These are phyloP conservation scores for Chymomyza procnemis DNA, from an alignment of 2,888 invertebrate species.

Conservation along the genomic window DNA sequence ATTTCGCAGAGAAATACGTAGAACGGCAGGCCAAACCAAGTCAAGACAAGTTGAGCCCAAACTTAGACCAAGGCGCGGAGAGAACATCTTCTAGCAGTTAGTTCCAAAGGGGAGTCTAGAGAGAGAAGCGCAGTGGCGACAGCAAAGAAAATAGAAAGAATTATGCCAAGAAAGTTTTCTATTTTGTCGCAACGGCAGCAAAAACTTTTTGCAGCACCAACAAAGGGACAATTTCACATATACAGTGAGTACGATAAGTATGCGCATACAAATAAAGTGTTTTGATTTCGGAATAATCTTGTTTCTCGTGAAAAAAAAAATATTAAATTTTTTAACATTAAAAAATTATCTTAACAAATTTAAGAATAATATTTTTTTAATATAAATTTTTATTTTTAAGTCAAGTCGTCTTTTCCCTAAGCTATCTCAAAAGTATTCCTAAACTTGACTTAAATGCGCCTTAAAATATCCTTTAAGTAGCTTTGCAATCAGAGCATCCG, in stretches of 20 bases:
- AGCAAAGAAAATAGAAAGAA: constrained; percentile 53
- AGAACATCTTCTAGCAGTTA: not conserved
- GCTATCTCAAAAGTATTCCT: no score
- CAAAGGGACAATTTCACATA: constrained; percentile 18
- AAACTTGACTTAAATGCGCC: no score
- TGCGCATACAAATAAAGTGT: no score
- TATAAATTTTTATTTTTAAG: no score
- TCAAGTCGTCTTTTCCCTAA: no score
- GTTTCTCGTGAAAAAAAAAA: no score
- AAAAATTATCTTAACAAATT: no score
- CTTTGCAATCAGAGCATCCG: no score
- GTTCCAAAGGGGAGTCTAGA: constrained; percentile 26
- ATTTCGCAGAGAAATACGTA: constrained; percentile 52
- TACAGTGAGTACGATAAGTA: not conserved
- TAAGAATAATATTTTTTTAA: no score
- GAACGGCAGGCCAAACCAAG: constrained; percentile 28
- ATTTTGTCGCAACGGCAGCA: constrained; percentile 64
- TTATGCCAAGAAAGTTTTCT: constrained; percentile 73
- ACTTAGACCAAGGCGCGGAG: not conserved
- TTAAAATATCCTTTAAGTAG: no score
- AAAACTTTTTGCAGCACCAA: constrained; percentile 60
- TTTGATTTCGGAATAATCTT: no score
- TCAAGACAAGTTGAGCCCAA: not conserved
- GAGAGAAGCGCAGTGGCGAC: constrained; percentile 6
- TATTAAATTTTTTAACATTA: no score